Conservation (phyloP, 2,797 vertebrate species). For the Stomatorhinus walkeri region DNA sequence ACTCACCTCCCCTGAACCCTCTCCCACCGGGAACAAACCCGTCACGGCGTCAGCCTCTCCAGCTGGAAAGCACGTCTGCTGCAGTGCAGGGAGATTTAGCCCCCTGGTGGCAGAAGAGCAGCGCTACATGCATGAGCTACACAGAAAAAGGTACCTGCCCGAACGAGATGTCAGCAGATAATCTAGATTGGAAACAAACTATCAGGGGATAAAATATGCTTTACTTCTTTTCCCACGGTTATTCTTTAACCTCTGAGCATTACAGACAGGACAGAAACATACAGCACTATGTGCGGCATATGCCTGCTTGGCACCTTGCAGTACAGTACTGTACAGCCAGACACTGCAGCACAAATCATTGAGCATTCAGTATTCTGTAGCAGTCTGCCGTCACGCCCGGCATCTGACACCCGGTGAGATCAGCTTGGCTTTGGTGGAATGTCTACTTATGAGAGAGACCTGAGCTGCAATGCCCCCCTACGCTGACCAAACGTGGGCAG, state of each 20-base stretch:
- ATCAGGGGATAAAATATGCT: constrained; percentile 26
- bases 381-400: neutral
- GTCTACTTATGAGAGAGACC: neutral
- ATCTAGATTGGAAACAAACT: constrained; percentile 24
- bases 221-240: neutral
- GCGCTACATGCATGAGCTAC: neutral
- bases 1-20: neutral
- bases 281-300: neutral
- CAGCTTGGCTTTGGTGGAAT: neutral
- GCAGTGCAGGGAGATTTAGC: constrained; percentile 13
- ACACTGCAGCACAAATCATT: neutral
- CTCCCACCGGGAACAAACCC: neutral
- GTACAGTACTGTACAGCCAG: neutral
- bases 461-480: neutral
- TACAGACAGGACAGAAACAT: neutral
- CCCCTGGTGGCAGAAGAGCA: constrained; percentile 36
- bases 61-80: neutral
- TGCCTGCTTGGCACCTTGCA: neutral
- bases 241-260: neutral
- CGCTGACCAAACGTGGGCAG: neutral
- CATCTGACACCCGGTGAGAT: neutral
- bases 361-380: neutral
- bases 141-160: constrained; percentile 22
- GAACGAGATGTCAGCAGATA: neutral
- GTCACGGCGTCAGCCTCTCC: neutral